Percentiles rank a stretch among this genome's conserved stretches.
Conservation (phyloP, 2,113 vertebrate species). For the Ictidomys tridecemlineatus region DNA sequence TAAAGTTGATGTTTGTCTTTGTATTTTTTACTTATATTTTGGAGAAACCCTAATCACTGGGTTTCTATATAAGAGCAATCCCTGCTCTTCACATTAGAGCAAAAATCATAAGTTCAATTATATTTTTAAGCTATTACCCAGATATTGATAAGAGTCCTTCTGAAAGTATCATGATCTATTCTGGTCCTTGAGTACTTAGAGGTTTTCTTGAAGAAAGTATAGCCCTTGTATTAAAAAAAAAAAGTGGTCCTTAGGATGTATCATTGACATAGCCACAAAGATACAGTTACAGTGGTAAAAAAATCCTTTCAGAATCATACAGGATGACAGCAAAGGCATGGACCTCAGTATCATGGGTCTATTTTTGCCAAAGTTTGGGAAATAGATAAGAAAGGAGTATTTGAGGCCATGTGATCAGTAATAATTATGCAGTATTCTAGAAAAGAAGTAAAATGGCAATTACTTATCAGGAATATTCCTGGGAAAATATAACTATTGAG, state of each 20-base stretch:
- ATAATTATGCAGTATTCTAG: neutral
- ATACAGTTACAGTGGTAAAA: neutral
- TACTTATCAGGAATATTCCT: neutral
- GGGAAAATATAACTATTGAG: neutral
- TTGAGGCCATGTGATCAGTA: neutral
- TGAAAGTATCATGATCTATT: neutral
- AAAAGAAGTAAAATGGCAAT: neutral
- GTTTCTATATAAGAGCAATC: neutral
- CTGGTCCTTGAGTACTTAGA: neutral
- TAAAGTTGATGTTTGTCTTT: neutral
- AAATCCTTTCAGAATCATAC: neutral
- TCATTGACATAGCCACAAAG: neutral
- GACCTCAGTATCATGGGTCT: neutral
- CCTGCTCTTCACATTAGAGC: neutral
- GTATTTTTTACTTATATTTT: neutral
- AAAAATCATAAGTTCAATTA: neutral
- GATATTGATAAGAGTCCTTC: neutral
- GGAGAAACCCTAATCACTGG: neutral
- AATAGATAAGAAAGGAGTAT: neutral
- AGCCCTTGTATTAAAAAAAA: neutral
- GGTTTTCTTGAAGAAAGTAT: neutral
- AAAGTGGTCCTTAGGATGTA: neutral
- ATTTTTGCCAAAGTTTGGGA: neutral
- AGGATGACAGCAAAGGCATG: neutral
- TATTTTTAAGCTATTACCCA: neutral